A percentile compares a stretch with the other conserved stretches of the same genome.
Conservation (phyloP, 2,797 vertebrate genomes). For the Xenentodon cancila region DNA sequence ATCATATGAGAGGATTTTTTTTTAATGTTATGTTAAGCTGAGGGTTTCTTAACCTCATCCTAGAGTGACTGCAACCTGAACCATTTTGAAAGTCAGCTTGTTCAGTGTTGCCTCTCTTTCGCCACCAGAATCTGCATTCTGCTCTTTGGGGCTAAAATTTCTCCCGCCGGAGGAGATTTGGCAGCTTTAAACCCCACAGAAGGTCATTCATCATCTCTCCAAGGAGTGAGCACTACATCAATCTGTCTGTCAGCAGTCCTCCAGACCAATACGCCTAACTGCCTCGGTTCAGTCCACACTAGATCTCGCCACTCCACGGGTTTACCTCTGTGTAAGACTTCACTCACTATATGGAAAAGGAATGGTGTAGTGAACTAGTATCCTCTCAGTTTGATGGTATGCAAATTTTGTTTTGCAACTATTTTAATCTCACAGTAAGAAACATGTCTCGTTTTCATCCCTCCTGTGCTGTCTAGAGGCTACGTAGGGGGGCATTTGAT, state of each 20-base stretch:
- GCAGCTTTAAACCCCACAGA: constrained; percentile 64
- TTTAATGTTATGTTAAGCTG: constrained; percentile 38
- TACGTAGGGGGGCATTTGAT: constrained; percentile 31
- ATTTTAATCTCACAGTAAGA: background rate
- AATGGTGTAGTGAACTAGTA: constrained; percentile 34
- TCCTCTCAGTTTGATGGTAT: constrained; percentile 5
- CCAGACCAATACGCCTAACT: constrained; percentile 60
- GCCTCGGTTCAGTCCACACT: constrained; percentile 47
- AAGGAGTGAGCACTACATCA: constrained; percentile 67
- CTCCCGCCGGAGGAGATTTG: constrained; percentile 49
- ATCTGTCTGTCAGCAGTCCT: constrained; percentile 73
- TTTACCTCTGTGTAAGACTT: constrained; percentile 16
- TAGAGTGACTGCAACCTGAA: constrained; percentile 35
- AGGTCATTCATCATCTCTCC: constrained; percentile 73
- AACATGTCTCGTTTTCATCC: background rate
- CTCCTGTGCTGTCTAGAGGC: constrained; percentile 9
- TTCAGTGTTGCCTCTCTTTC: constrained; percentile 24
- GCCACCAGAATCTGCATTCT: constrained; percentile 46
- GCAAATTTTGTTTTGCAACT: background rate
- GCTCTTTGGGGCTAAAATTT: constrained; percentile 43
- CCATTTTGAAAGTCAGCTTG: constrained; percentile 35
- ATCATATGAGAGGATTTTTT: constrained; percentile 37
- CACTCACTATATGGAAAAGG: constrained; percentile 25
- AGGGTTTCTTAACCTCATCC: constrained; percentile 28
- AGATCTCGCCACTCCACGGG: constrained; percentile 38